Percentiles rank a stretch among this genome's conserved stretches.
Evolutionary conservation across 2,797 vertebrate genomes (phyloP).

Genomic region (Halcyon smyrnensis): DNA sequence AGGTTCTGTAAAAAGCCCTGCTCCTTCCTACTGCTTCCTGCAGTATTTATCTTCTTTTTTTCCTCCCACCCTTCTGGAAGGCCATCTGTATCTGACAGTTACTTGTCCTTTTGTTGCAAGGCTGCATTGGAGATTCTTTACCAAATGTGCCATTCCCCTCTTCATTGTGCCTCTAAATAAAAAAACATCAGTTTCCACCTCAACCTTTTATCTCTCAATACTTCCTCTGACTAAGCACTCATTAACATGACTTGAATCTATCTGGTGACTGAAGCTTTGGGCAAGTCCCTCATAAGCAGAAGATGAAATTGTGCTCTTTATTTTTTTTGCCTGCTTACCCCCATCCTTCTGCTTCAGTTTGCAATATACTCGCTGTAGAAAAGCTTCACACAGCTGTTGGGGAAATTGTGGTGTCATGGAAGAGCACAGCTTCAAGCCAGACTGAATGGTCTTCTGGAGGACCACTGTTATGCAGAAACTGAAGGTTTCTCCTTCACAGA

Average conservation of each 20-base stretch:
- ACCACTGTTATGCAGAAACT: neutral
- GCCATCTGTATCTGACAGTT: constrained; percentile 46
- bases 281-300: neutral
- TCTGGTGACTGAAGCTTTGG: neutral
- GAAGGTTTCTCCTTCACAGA: neutral
- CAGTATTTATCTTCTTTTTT: constrained; percentile 45
- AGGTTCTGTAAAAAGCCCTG: constrained; percentile 16
- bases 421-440: neutral
- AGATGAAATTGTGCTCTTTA: neutral
- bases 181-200: neutral
- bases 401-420: neutral
- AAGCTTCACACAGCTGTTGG: neutral
- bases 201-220: neutral
- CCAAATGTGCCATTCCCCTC: neutral
- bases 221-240: neutral
- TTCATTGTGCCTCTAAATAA: neutral
- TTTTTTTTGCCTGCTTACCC: neutral
- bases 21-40: constrained; percentile 45
- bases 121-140: constrained; percentile 3
- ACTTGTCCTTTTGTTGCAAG: constrained; percentile 42
- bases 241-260: neutral
- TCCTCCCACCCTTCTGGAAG: constrained; percentile 45
- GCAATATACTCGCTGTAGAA: neutral
- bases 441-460: neutral
- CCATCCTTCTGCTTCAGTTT: neutral